Base-by-base conservation (phyloP, 2,113 vertebrate genomes). In the Brachionichthys hirsutus region DNA sequence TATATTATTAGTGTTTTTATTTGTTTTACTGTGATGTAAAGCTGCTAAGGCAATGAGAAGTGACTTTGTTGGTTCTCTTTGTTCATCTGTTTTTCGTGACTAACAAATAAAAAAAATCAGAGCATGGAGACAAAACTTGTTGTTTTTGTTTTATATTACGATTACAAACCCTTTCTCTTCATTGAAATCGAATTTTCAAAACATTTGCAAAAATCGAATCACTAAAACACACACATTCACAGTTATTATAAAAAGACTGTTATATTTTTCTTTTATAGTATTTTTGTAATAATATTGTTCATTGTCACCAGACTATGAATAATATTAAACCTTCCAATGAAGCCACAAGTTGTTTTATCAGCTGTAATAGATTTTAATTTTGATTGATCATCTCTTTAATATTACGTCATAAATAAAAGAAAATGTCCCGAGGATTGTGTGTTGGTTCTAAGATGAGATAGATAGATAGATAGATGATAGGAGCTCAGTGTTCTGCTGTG, bases 61-160 rank as follows among this genome's bases (percentile, higher is more conserved):
- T 63, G 62, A 70, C 30, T 22, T 73, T 14, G 8, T 68, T 66
- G 75, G 42, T 78, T 71, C 69, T 66, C 44, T 68, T 24, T 40
- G 46, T 68, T 51, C 30, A 12, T 59, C 36, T 2, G 38, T 51
- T 48, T 82, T 79, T 75, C 71, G 83, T 78, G 30, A 65, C 55
- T 18, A 62, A 80, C 20, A n/a, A 86, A 84, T 78, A 78, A 81
- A 83, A 62, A n/a, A 68, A 70, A 67, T 56, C 40, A 64, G 55
- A 10, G 78, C 86, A 87, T 87, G 83, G 18, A 70, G 67, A 51
- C 17, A 24, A 8, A 24, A 2, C n/a, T 9, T 40, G 22, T n/a
- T 63, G 11, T 11, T 15, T 67, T 36, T 22, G 38, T 6, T 54
- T 50, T 30, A 1, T n/a, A 3, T 43, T 38, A 12, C 10, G 9